These are phyloP conservation scores for Nesidiocoris tenuis DNA, from an alignment of 2,888 invertebrate species.

Conservation along the genomic window DNA sequence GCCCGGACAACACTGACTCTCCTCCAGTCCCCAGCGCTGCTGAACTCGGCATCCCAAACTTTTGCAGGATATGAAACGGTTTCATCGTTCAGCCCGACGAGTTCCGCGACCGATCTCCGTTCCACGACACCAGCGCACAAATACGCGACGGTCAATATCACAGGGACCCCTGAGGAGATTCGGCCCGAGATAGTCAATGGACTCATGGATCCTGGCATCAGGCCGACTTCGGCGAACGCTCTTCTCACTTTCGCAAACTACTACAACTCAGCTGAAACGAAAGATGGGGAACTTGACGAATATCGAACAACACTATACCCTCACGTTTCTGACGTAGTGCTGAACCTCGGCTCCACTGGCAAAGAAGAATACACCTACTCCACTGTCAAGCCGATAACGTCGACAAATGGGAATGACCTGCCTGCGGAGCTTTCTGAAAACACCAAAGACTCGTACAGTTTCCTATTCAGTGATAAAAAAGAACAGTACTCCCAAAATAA, in stretches of 20 bases:
- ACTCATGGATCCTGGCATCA: constrained; percentile 42
- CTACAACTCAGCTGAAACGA: constrained; percentile 58
- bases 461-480: constrained; percentile 54
- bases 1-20: neutral
- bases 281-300: constrained; percentile 50
- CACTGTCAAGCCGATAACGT: constrained; percentile 29
- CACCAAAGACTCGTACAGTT: constrained; percentile 65
- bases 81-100: neutral
- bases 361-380: constrained; percentile 13
- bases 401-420: constrained; percentile 50
- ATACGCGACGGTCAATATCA: constrained; percentile 44
- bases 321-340: constrained; percentile 46
- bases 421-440: constrained; percentile 66
- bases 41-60: neutral
- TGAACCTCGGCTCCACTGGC: constrained; percentile 45
- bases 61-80: neutral
- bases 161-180: constrained; percentile 44
- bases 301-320: constrained; percentile 38
- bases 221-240: constrained; percentile 47
- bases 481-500: constrained; percentile 36
- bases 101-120: neutral
- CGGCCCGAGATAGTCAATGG: constrained; percentile 47
- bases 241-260: constrained; percentile 73
- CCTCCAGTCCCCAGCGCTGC: neutral
- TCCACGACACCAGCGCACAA: constrained; percentile 15